phyloP scores from a whole-genome alignment of 1,140 invertebrate species.

The Leptopilina boulardi region DNA sequence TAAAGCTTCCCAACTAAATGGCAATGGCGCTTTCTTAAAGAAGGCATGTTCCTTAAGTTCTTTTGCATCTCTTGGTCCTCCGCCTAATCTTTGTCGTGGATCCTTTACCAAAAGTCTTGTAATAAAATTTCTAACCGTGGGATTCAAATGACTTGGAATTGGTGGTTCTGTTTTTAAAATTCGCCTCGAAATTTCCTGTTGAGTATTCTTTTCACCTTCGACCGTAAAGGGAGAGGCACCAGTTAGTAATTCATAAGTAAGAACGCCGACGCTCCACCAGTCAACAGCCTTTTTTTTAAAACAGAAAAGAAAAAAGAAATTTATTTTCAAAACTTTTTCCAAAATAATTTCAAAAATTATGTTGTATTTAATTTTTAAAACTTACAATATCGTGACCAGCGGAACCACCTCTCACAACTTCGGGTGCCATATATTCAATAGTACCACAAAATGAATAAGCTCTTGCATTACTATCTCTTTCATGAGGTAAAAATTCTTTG shows the following conservation, averaged over 20 bases:
- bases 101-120: constrained; percentile 91
- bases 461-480: constrained; percentile 77
- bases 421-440: constrained; percentile 97
- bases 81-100: constrained; percentile 89
- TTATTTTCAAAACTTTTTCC: constrained; percentile 22
- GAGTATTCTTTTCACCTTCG: constrained; percentile 93
- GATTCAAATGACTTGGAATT: constrained; percentile 84
- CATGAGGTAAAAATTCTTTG: constrained; percentile 88
- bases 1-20: constrained; percentile 84
- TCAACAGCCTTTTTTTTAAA: constrained; percentile 92
- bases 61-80: constrained; percentile 85
- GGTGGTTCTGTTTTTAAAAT: constrained; percentile 92
- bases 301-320: constrained; percentile 48
- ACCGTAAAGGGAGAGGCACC: constrained; percentile 98
- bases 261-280: constrained; percentile 98
- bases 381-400: constrained; percentile 93
- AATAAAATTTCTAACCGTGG: constrained; percentile 82
- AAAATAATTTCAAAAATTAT: no score
- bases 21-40: constrained; percentile 78
- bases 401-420: constrained; percentile 89
- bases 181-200: constrained; percentile 94
- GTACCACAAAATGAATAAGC: constrained; percentile 99
- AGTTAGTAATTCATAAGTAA: constrained; percentile 97
- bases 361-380: no score
- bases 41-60: constrained; percentile 93